Evolutionary conservation across 1,140 invertebrate genomes (phyloP), one percentile per base, ranked within the genome.

Genomic region (Euura lappo): DNA sequence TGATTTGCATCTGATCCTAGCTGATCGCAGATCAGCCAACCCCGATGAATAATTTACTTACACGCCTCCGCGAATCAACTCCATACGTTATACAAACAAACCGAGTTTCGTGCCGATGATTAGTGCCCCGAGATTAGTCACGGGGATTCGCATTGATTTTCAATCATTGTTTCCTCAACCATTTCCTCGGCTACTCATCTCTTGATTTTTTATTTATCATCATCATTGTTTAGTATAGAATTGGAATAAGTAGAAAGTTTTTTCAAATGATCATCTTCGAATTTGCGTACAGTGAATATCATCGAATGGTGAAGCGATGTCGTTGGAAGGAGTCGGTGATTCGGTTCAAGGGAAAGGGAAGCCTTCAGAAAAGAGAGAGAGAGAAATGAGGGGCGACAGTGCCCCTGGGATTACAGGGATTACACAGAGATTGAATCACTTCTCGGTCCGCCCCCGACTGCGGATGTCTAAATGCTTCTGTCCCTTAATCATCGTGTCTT

Each of bases 1-100:
- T 83, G 79, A 87, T 87, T 87, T 87, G 81, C 86, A 87, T 87
- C 80, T 83, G 83, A 87, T 86, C 85, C 83, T 75, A 70, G 79
- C 75, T 81, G 83, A 85, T 83, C 79, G 51, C 51, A 60, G 51
- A 60, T 60, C 51, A 60, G 51, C 77, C 76, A 74, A 68, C 72
- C 76, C 76, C 68, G 73, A 84, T 83, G 80, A 85, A 85, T 86
- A 85, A 85, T 87, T 84, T 82, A 79, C 6, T n/a, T n/a, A 60
- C 13, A 60, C 51, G 13, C 51, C 51, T 60, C 51, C 13, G 51
- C 8, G 8, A 11, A 60, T 28, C 28, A 28, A 28, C 28, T 60
- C 6, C 51, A n/a, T 60, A 60, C 51, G 3, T 11, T 60, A 6
- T 1, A 11, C 3, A 60, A 11, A 3, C 51, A 60, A 60, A 8